Percentiles rank a stretch among this genome's conserved stretches.
Conservation (phyloP, 1,140 invertebrate species). For the Saccostrea cuccullata region DNA sequence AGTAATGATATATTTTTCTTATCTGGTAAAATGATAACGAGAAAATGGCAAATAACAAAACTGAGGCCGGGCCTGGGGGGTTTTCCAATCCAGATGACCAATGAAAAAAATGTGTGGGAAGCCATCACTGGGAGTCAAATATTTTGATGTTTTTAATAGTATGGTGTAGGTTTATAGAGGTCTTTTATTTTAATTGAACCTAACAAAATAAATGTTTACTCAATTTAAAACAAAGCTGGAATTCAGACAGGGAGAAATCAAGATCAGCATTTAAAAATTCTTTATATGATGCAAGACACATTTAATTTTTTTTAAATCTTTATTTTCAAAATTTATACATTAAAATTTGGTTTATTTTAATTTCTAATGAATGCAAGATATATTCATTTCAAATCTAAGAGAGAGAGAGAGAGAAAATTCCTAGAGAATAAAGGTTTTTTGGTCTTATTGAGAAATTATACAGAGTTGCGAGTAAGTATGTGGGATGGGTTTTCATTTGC, state of each 20-base stretch:
- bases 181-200: neutral
- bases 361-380: neutral
- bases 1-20: conserved; percentile 46
- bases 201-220: neutral
- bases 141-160: neutral
- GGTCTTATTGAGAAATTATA: neutral
- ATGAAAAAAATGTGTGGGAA: conserved; percentile 23
- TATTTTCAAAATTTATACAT: too few species aligned
- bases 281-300: neutral
- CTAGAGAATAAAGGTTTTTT: neutral
- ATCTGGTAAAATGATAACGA: conserved; percentile 41
- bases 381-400: neutral
- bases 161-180: neutral
- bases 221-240: too few species aligned
- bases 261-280: neutral
- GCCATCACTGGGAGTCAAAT: neutral
- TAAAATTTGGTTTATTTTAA: too few species aligned
- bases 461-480: neutral
- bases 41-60: conserved; percentile 35
- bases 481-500: neutral
- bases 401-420: neutral
- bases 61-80: neutral
- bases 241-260: neutral
- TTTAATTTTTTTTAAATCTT: neutral
- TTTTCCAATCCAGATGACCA: conserved; percentile 19